A percentile compares a stretch with the other conserved stretches of the same genome.
Conservation (phyloP, 2,888 invertebrate genomes). For the Cheilosia pagana region DNA sequence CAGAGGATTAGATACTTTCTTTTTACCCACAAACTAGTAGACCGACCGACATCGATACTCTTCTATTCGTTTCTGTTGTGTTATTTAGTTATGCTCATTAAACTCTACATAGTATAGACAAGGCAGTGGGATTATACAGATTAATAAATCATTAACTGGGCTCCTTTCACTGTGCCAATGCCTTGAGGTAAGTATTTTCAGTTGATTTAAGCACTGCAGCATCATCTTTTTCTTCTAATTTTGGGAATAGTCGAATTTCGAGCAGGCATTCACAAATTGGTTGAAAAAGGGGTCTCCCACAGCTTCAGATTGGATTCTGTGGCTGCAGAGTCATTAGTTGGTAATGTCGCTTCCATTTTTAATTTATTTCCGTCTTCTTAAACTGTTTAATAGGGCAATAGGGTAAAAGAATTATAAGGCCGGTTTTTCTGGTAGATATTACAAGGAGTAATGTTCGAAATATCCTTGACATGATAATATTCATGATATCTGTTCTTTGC, state of each 20-base stretch:
- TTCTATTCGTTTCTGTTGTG: constrained; percentile 2
- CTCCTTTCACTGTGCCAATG: constrained; percentile 19
- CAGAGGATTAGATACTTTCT: constrained; percentile 17
- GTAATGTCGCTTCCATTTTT: no score
- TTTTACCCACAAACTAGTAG: constrained; percentile 4
- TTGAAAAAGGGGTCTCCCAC: not conserved
- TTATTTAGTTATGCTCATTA: constrained; percentile 30
- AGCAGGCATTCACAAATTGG: not conserved
- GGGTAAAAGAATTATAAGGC: no score
- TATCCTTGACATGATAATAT: no score
- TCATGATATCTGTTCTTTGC: no score
- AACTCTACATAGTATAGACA: not conserved
- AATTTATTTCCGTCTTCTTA: no score
- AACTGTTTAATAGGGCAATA: no score
- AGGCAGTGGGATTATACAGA: constrained; percentile 1
- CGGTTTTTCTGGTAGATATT: no score
- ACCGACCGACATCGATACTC: not conserved
- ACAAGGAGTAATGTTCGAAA: no score
- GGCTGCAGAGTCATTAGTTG: no score
- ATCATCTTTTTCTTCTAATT: not conserved
- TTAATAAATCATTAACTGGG: constrained; percentile 32
- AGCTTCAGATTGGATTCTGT: no score
- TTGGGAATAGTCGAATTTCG: not conserved
- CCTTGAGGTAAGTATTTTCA: constrained; percentile 6
- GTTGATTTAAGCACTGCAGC: not conserved